A percentile compares a stretch with the other conserved stretches of the same genome.
These are phyloP conservation scores for Hippasteria phrygiana DNA, from an alignment of 53 echinoderm and acorn worm species.

Conservation along the genomic window DNA sequence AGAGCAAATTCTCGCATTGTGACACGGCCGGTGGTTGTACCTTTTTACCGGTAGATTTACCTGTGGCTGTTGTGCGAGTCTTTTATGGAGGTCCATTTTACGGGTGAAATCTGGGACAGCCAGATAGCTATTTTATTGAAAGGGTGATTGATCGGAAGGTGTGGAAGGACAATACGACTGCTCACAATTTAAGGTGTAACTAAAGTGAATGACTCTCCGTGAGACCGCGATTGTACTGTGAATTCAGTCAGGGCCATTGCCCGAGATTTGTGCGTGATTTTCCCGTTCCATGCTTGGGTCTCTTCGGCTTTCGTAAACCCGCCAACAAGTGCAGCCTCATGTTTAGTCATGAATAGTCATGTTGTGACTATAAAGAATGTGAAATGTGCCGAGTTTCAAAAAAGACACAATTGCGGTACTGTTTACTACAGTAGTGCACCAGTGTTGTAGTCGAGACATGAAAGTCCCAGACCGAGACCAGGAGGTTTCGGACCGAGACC, in stretches of 20 bases:
- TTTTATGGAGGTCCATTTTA: slow-evolving; percentile 18
- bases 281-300: neutral
- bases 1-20: slow-evolving; percentile 43
- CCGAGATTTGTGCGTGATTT: slow-evolving; percentile 16
- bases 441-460: too few relatives aligned
- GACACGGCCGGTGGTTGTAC: slow-evolving; percentile 12
- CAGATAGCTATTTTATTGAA: slow-evolving; percentile 32
- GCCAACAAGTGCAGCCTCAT: too few relatives aligned
- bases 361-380: too few relatives aligned
- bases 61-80: slow-evolving; percentile 21
- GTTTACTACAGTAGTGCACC: too few relatives aligned
- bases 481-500: too few relatives aligned
- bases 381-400: too few relatives aligned
- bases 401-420: too few relatives aligned
- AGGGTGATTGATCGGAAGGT: slow-evolving; percentile 43
- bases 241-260: slow-evolving; percentile 12
- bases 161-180: slow-evolving; percentile 18
- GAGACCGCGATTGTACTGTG: neutral
- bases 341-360: too few relatives aligned
- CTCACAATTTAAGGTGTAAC: neutral
- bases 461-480: too few relatives aligned
- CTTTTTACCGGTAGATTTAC: slow-evolving; percentile 8
- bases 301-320: too few relatives aligned
- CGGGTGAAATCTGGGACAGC: slow-evolving; percentile 49
- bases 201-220: neutral